Percentiles rank a stretch among this genome's conserved stretches.
These are phyloP conservation scores for Poecilus cupreus DNA, from an alignment of 2,888 invertebrate genomes.

Conservation along the genomic window DNA sequence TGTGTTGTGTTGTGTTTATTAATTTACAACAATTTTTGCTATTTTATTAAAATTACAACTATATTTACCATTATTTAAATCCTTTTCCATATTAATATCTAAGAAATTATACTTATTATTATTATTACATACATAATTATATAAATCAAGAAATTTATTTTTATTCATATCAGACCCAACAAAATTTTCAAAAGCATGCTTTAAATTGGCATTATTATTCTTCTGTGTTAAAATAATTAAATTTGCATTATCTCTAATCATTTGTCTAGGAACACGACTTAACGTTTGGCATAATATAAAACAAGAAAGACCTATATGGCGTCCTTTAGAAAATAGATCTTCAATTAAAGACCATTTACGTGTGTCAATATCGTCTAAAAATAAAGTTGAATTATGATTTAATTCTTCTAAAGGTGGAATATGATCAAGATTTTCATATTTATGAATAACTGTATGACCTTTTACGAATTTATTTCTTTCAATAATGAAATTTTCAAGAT, in stretches of 20 bases:
- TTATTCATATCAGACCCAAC: conserved; percentile 64
- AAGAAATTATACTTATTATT: conserved; percentile 65
- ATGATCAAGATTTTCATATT: conserved; percentile 57
- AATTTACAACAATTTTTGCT: too few relatives aligned
- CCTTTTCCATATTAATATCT: conserved; percentile 66
- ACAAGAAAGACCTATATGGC: conserved; percentile 67
- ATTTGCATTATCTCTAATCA: conserved; percentile 68
- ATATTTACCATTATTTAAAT: conserved; percentile 65
- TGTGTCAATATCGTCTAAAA: conserved; percentile 66
- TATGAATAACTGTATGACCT: conserved; percentile 25
- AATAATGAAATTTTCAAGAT: too few relatives aligned
- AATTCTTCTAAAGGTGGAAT: conserved; percentile 62
- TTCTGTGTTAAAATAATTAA: conserved; percentile 67
- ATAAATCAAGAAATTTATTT: conserved; percentile 65
- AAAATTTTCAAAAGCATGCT: conserved; percentile 66
- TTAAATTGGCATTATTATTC: conserved; percentile 67
- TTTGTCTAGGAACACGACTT: conserved; percentile 67
- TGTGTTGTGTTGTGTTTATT: not conserved
- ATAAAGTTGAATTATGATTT: conserved; percentile 67
- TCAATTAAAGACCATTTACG: conserved; percentile 65
- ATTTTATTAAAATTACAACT: conserved; percentile 66
- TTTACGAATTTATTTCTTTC: too few relatives aligned
- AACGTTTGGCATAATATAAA: conserved; percentile 68
- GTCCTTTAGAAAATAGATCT: conserved; percentile 66
- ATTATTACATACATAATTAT: conserved; percentile 65